A percentile compares a stretch with the other conserved stretches of the same genome.
These are phyloP conservation scores for Bothrops jararaca DNA, from an alignment of 2,113 vertebrate species.

Conservation along the genomic window DNA sequence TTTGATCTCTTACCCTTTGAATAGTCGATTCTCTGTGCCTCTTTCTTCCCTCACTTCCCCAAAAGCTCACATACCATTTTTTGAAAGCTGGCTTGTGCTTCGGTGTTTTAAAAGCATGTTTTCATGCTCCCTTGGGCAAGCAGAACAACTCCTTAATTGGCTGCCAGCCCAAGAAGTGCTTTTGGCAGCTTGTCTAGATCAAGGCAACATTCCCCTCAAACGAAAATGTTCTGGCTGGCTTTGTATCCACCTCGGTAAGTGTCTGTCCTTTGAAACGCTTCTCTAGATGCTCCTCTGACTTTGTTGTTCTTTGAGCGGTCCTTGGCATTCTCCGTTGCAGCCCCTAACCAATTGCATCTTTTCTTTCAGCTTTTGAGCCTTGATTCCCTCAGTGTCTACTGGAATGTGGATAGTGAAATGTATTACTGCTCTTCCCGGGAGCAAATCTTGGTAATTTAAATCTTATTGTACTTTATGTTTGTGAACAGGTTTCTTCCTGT, in stretches of 20 bases:
- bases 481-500: neutral
- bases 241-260: neutral
- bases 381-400: slow-evolving; percentile 89
- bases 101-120: neutral
- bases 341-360: neutral
- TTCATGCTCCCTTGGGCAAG: neutral
- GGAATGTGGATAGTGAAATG: slow-evolving; percentile 84
- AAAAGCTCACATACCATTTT: neutral
- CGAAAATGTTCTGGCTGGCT: neutral
- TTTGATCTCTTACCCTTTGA: neutral
- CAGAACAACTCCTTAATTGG: neutral
- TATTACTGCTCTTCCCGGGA: slow-evolving; percentile 79
- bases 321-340: neutral
- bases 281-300: neutral
- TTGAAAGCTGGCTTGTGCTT: neutral
- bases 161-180: neutral
- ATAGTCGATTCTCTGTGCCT: neutral
- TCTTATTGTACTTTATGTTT: neutral
- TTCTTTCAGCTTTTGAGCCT: slow-evolving; percentile 81
- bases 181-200: neutral
- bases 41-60: neutral
- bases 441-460: slow-evolving; percentile 82
- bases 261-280: neutral
- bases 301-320: neutral
- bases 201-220: neutral